Evolutionary conservation across 2,113 vertebrate species (phyloP).

Genomic region (Salminus brasiliensis): DNA sequence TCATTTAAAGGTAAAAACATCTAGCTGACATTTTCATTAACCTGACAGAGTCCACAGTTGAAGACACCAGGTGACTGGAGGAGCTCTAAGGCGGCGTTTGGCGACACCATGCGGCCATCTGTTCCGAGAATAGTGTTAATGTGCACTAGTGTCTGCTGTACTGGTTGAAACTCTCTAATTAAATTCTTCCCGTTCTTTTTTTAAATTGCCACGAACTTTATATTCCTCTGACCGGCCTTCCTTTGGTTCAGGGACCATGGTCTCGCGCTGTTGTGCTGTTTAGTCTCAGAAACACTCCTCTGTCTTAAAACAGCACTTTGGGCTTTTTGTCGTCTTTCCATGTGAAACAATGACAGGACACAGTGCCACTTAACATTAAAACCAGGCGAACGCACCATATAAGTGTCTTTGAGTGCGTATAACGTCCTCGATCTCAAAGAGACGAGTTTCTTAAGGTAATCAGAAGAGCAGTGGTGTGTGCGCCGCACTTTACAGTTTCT

Average conservation of each 20-base stretch:
- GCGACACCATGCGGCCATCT: constrained; percentile 65
- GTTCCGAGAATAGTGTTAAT: not conserved
- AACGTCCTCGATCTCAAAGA: not conserved
- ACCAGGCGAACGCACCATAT: not conserved
- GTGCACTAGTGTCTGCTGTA: constrained; percentile 5
- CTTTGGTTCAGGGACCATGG: not conserved
- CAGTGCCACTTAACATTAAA: not conserved
- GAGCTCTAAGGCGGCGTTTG: constrained; percentile 57
- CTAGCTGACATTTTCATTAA: constrained; percentile 52
- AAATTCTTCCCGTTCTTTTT: not conserved
- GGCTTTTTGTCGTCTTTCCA: not conserved
- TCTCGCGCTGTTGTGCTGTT: not conserved
- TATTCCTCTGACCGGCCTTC: not conserved
- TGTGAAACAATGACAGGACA: not conserved
- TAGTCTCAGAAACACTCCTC: not conserved
- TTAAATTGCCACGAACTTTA: not conserved
- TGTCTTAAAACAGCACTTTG: not conserved
- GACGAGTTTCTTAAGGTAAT: not conserved
- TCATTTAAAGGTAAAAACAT: not conserved
- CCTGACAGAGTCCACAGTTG: constrained; percentile 47
- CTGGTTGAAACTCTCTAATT: constrained; percentile 34
- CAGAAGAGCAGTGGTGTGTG: not conserved
- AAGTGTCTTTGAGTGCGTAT: not conserved
- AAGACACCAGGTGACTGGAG: constrained; percentile 36
- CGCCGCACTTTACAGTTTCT: not conserved